Evolutionary conservation across 2,888 invertebrate species (phyloP), one percentile per base, ranked within the genome.

Genomic region (Halictus ligatus): DNA sequence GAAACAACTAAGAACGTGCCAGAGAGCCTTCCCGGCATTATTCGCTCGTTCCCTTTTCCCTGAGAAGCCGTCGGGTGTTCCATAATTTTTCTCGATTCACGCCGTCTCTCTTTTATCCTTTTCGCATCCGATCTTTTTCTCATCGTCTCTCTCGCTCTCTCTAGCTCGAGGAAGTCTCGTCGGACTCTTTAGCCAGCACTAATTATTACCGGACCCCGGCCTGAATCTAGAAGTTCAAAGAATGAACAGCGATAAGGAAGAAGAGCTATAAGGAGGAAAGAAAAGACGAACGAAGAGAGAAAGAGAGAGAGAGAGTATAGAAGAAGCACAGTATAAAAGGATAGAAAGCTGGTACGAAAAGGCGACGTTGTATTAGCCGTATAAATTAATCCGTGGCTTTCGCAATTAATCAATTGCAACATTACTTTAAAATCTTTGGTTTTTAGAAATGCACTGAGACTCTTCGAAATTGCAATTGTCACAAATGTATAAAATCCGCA

Each of bases 141-240:
- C 43, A 64, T 64, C 58, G 2, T n/a, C 58, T 12, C 12, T 18
- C 25, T 25, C 12, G 0, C n/a, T 43, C 13, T 35, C 72, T 77
- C 72, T 64, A 54, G n/a, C 48, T 25, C 29, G 10, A 54, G 72
- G 58, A 82, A 82, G 48, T 78, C 78, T 80, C 74, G 21, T 43
- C 80, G 75, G 79, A 64, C 73, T 54, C 76, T 88, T 79, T 79
- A 54, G 46, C 40, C 75, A 46, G 78, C 74, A 76, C 77, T 89
- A 90, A 90, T 89, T 90, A 89, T 88, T 86, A 80, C 88, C 78
- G 82, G 54, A 77, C 77, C 78, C 75, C 60, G 78, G 64, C 71
- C 73, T 85, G 74, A 75, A 80, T 77, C 80, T 82, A 81, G 85
- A 89, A 88, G 82, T 88, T 86, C 82, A 80, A 83, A 84, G 80